Evolutionary conservation across 2,888 invertebrate species (phyloP).

Genomic region (Scelioninae gen. 1): DNA sequence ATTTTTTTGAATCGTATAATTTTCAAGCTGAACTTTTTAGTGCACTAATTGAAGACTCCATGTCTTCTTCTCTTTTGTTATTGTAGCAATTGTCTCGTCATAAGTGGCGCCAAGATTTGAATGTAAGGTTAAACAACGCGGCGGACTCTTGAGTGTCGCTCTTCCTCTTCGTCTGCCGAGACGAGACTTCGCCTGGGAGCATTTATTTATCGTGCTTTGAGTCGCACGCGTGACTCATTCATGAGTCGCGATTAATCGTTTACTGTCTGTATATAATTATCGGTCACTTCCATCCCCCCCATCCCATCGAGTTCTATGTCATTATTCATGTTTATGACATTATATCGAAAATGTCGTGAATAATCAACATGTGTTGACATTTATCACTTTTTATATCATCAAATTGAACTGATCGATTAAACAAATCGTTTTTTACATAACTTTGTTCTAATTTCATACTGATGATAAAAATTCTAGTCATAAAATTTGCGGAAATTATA

Average conservation of each 20-base stretch:
- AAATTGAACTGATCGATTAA: neutral
- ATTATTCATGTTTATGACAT: conserved; percentile 37
- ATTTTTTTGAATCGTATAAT: neutral
- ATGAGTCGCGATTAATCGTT: too few species aligned
- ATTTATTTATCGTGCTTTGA: too few species aligned
- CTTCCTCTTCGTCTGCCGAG: too few species aligned
- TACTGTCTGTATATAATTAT: conserved; percentile 57
- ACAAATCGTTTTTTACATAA: too few species aligned
- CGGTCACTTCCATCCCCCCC: conserved; percentile 42
- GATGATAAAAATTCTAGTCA: too few species aligned
- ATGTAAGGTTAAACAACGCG: too few species aligned
- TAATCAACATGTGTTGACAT: conserved; percentile 22
- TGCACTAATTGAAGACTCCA: conserved; percentile 24
- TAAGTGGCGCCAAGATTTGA: conserved; percentile 61
- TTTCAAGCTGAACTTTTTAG: conserved; percentile 3
- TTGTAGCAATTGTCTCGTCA: conserved; percentile 47
- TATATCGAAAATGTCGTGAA: conserved; percentile 27
- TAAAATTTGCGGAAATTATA: too few species aligned
- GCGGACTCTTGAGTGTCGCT: too few species aligned
- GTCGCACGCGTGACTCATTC: too few species aligned
- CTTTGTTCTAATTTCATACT: too few species aligned
- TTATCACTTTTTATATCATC: conserved; percentile 24
- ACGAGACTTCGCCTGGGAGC: too few species aligned
- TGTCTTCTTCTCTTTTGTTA: conserved; percentile 29
- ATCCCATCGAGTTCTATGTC: neutral